Base-by-base conservation (phyloP, 2,797 vertebrate genomes). In the Sternarchorhynchus goeldii region DNA sequence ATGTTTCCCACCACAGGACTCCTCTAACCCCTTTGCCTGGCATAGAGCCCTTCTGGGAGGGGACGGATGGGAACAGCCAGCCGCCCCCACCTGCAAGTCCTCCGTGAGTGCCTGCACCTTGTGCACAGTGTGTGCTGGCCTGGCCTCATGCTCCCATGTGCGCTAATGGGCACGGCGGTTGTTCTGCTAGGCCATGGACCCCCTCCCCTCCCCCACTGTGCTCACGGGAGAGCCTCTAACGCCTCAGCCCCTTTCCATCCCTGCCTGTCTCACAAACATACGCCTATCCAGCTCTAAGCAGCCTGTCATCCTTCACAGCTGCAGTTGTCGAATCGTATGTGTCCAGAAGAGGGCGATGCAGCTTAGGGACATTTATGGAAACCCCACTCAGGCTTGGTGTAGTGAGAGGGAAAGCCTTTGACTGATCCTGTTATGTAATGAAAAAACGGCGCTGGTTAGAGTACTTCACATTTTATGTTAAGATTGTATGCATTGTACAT, bases 1-100 rank as follows among this genome's bases (percentile, higher is more conserved):
- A 76, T 86, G 67, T 85, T 80, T 81, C 81, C 86, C 84, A 88
- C 84, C 89, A 73, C 91, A 93, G 91, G 91, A 91, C 79, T 88
- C 90, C 92, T 80, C 85, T 92, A 89, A 92, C 88, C 84, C 88
- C 91, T 85, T 87, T 93, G 86, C 90, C 91, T 81, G 92, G 91
- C 73, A 82, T 91, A 79, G 90, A 92, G 84, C 89, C 88, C 82
- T 91, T 90, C 79, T 90, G 90, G 91, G 89, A 93, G 85, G 90
- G 90, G 88, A 88, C 87, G 88, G 90, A 90, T 77, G 74, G 84
- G 83, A 89, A 86, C 88, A 90, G 89, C 88, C 90, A 87, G 91
- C 90, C 58, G 85, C 83, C 88, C 77, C 88, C 90, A 72, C 80
- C 87, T 68, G 85, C 87, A 85, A 91, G 88, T 84, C 87, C 88